Evolutionary conservation across 2,113 vertebrate species (phyloP), one percentile per base, ranked within the genome.

Genomic region (Onychostoma macrolepis): DNA sequence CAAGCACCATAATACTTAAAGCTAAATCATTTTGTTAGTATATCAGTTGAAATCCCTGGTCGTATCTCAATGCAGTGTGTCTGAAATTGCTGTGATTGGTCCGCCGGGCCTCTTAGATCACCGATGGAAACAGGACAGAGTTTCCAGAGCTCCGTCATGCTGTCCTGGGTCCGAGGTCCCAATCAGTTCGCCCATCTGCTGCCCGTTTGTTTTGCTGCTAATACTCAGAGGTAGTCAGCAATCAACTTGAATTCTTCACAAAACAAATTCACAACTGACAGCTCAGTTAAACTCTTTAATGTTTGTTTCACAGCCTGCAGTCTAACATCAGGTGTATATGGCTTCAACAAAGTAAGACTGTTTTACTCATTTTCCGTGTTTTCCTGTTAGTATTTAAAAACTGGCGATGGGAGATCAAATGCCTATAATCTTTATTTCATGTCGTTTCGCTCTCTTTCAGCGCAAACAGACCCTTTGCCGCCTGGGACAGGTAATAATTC

Each of bases 341-440:
- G 95, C 83, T 95, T 75, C 90, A 92, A 50, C 94, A 94, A 91
- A 91, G 94, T 95, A 93, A 94, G 94, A 85, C 17, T 33, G 33
- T 53, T n/a, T 38, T 77, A 72, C 9, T 24, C 3, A 6, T 38
- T 26, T 71, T 65, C 56, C 15, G 4, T 38, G 12, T 65, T 56
- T 67, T 53, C 24, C 43, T 21, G 5, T 2, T 65, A 72, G 11
- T 26, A 30, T 83, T 36, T 19, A 12, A 63, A 61, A 26, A 61
- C 4, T 80, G 11, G 17, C 1, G 50, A 33, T 58, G 24, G 4
- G 21, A 72, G 9, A 24, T 58, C 43, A 53, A 9, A 28, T 61
- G n/a, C 43, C 19, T 30, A 4, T 28, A 10, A 28, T 74, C 13
- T 74, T 71, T 28, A 58, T 45, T 71, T 12, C 1, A 80, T 86